A percentile compares a stretch with the other conserved stretches of the same genome.
Evolutionary conservation across 2,888 invertebrate species (phyloP).

Genomic region (Cantharis rufa): DNA sequence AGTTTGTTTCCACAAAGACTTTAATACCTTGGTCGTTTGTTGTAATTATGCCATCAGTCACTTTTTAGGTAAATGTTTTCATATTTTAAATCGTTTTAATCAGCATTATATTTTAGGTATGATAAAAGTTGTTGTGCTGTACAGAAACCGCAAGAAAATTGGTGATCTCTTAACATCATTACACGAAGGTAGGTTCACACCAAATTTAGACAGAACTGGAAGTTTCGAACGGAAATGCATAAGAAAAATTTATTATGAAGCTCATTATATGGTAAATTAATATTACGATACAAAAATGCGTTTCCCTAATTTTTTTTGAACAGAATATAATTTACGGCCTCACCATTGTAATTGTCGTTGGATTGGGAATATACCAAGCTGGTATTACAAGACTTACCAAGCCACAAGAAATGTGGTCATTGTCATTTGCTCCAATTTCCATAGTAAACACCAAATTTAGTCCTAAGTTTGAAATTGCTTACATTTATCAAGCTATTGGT

Average conservation of each 20-base stretch:
- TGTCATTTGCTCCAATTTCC: slow-evolving; percentile 7
- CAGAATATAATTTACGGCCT: background rate
- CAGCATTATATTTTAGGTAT: slow-evolving; percentile 14
- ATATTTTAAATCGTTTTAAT: background rate
- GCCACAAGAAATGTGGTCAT: slow-evolving; percentile 15
- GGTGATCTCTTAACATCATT: slow-evolving; percentile 29
- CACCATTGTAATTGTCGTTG: background rate
- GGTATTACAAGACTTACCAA: background rate
- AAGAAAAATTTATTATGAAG: background rate
- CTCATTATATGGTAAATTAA: background rate
- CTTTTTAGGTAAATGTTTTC: slow-evolving; percentile 8
- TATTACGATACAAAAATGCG: background rate
- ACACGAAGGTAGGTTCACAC: slow-evolving; percentile 29
- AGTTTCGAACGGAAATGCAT: slow-evolving; percentile 14
- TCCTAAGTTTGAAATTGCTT: slow-evolving; percentile 11
- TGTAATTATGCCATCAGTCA: slow-evolving; percentile 16
- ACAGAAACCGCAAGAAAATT: slow-evolving; percentile 32
- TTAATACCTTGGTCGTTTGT: slow-evolving; percentile 2
- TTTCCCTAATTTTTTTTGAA: background rate
- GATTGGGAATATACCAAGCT: background rate
- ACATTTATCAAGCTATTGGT: slow-evolving; percentile 6
- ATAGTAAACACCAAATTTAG: slow-evolving; percentile 2
- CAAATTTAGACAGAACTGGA: slow-evolving; percentile 30
- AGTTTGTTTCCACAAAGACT: slow-evolving; percentile 7
- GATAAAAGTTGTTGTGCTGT: slow-evolving; percentile 29